phyloP scores from a whole-genome alignment of 2,888 invertebrate species.

The Cerceris rybyensis region DNA sequence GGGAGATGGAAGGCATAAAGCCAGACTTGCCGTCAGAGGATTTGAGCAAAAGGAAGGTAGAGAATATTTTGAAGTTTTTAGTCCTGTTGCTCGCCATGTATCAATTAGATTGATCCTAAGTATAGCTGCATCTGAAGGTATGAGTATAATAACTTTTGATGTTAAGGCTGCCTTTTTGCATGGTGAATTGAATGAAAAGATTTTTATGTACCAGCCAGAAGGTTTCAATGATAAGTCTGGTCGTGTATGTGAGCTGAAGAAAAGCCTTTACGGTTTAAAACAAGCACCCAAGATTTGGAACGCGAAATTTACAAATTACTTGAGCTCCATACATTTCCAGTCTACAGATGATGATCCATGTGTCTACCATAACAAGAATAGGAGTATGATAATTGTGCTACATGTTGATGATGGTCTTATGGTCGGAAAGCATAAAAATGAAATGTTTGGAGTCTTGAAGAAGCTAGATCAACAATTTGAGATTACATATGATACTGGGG shows the following conservation, averaged over 20 bases:
- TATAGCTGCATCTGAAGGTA: constrained; percentile 55
- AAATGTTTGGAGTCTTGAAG: constrained; percentile 49
- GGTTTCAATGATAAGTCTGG: background rate
- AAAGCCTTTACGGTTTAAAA: background rate
- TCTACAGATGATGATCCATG: constrained; percentile 68
- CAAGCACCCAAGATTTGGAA: constrained; percentile 68
- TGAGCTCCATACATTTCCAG: constrained; percentile 47
- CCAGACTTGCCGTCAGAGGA: constrained; percentile 64
- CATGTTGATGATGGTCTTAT: constrained; percentile 68
- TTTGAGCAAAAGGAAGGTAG: constrained; percentile 66
- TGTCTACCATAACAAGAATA: constrained; percentile 63
- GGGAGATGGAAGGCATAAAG: constrained; percentile 53
- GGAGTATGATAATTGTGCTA: constrained; percentile 48
- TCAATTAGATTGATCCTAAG: constrained; percentile 64
- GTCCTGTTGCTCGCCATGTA: constrained; percentile 67
- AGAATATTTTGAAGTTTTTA: constrained; percentile 69
- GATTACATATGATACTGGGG: constrained; percentile 42
- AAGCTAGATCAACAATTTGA: constrained; percentile 52
- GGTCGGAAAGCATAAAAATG: constrained; percentile 40
- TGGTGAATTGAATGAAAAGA: too few species aligned
- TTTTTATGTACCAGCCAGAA: background rate
- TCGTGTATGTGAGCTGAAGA: background rate
- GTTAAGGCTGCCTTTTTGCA: background rate
- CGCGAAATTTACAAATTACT: constrained; percentile 56
- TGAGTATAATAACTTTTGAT: constrained; percentile 57